Evolutionary conservation across 2,888 invertebrate genomes (phyloP).

Genomic region (Callosobruchus maculatus): DNA sequence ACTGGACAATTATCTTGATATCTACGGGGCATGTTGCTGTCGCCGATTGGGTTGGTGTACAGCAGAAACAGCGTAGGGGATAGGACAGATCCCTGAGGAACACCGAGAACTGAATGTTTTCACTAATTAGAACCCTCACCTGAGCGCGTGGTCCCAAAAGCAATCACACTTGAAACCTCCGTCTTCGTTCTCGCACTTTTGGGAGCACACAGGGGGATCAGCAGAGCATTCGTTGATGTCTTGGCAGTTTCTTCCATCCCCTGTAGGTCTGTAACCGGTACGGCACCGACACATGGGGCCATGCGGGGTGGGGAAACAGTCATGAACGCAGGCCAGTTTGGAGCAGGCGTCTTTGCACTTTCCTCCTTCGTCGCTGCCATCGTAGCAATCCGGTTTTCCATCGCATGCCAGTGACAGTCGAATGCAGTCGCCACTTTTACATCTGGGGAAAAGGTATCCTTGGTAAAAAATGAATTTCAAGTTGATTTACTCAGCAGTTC

Average conservation of each 20-base stretch:
- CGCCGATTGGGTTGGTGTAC: too few relatives aligned
- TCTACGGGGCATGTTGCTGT: too few relatives aligned
- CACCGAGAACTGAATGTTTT: too few relatives aligned
- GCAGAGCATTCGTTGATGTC: constrained; percentile 71
- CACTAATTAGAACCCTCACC: too few relatives aligned
- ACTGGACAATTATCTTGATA: too few relatives aligned
- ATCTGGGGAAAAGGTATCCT: constrained; percentile 46
- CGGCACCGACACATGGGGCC: constrained; percentile 66
- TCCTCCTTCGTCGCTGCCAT: constrained; percentile 68
- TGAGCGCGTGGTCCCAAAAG: constrained; percentile 56
- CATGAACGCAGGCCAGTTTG: constrained; percentile 52
- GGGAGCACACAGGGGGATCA: constrained; percentile 59
- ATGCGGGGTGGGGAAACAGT: constrained; percentile 61
- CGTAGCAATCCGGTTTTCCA: constrained; percentile 59
- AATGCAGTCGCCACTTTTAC: constrained; percentile 63
- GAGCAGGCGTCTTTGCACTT: constrained; percentile 57
- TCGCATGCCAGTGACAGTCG: constrained; percentile 56
- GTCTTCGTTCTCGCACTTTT: constrained; percentile 57
- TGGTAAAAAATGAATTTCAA: too few relatives aligned
- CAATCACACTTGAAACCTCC: constrained; percentile 62
- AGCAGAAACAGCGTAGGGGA: too few relatives aligned
- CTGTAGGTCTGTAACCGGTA: constrained; percentile 55
- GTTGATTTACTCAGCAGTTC: too few relatives aligned
- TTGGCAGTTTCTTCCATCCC: constrained; percentile 56
- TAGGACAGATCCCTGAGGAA: too few relatives aligned